Evolutionary conservation across 2,888 invertebrate genomes (phyloP).

Genomic region (Aelia acuminata): DNA sequence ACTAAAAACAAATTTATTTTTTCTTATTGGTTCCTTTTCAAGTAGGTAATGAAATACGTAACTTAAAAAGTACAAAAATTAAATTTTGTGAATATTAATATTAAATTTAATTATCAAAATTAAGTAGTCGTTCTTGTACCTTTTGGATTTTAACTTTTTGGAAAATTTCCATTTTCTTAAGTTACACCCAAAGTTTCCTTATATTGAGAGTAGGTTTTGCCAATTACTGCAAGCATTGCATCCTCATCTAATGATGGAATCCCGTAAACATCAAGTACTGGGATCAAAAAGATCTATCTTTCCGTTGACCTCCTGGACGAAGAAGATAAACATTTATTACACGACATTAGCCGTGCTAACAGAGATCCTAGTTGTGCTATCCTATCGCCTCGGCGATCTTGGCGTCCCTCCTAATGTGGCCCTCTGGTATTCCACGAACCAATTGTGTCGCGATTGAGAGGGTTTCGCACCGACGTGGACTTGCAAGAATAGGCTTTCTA

Average conservation of each 20-base stretch:
- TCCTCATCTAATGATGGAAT: too few relatives aligned
- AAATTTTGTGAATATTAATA: too few relatives aligned
- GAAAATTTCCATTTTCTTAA: too few relatives aligned
- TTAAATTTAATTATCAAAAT: too few relatives aligned
- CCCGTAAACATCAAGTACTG: background rate
- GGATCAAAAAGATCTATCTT: background rate
- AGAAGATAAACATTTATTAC: conserved; percentile 12
- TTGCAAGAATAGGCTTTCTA: background rate
- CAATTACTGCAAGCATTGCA: background rate
- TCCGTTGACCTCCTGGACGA: background rate
- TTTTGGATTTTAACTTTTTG: too few relatives aligned
- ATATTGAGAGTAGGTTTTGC: too few relatives aligned
- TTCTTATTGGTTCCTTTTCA: too few relatives aligned
- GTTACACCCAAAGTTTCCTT: too few relatives aligned
- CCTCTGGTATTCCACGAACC: conserved; percentile 38
- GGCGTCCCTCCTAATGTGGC: conserved; percentile 11
- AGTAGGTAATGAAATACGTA: too few relatives aligned
- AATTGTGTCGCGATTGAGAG: background rate
- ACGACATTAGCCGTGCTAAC: conserved; percentile 24
- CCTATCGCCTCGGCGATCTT: background rate
- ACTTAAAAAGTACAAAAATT: too few relatives aligned
- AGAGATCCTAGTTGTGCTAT: background rate
- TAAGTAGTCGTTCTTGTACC: too few relatives aligned
- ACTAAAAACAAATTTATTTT: too few relatives aligned
- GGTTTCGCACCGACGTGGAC: background rate